Evolutionary conservation across 2,113 vertebrate species (phyloP).

Genomic region (Cacatua alba): DNA sequence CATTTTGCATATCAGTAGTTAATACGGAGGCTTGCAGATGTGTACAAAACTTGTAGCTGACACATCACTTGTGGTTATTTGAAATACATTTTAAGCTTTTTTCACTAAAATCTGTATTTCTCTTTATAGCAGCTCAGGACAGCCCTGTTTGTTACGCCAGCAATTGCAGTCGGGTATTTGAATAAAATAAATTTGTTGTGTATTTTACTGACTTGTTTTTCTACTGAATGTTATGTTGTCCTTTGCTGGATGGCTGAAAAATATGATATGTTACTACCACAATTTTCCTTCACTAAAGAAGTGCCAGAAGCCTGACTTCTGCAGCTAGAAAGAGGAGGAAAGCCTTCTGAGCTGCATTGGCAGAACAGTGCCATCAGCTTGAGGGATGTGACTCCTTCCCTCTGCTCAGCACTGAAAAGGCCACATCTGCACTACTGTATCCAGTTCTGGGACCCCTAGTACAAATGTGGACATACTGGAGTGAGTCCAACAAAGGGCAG

Average conservation of each 20-base stretch:
- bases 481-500: rapidly evolving
- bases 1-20: not conserved
- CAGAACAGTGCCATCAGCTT: not conserved
- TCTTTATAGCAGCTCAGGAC: not conserved
- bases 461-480: not conserved
- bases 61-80: not conserved
- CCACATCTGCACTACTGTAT: not conserved
- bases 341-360: not conserved
- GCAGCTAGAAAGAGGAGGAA: not conserved
- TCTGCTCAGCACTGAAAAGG: not conserved
- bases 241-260: not conserved
- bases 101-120: not conserved
- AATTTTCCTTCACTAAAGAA: not conserved
- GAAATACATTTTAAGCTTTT: not conserved
- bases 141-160: not conserved
- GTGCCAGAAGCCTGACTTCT: not conserved
- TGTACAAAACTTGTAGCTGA: not conserved
- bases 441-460: not conserved
- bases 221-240: not conserved
- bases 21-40: not conserved
- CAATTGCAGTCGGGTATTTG: not conserved
- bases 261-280: not conserved
- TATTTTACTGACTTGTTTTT: not conserved
- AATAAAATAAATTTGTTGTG: not conserved
- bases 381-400: not conserved